Conservation (phyloP, 2,888 invertebrate genomes). For the Incurvaria masculella region DNA sequence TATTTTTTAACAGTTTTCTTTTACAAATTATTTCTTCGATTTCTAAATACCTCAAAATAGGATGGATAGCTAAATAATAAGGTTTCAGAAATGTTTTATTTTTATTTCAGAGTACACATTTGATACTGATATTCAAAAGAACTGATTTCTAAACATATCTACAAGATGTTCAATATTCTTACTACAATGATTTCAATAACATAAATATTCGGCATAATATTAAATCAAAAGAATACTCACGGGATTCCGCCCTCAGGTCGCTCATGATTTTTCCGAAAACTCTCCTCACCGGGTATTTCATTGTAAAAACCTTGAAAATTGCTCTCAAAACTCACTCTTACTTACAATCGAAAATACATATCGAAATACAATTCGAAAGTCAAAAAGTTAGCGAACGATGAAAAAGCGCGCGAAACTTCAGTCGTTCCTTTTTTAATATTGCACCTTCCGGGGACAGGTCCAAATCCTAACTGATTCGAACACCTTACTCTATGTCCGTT, state of each 20-base stretch:
- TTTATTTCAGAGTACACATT: not conserved
- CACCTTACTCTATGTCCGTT: slow-evolving; percentile 40
- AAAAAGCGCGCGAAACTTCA: no score
- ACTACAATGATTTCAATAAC: not conserved
- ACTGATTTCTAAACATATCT: not conserved
- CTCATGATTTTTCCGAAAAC: slow-evolving; percentile 26
- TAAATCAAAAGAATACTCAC: slow-evolving; percentile 26
- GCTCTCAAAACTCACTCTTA: slow-evolving; percentile 5
- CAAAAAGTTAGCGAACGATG: not conserved
- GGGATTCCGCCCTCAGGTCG: slow-evolving; percentile 28
- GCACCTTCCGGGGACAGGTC: slow-evolving; percentile 47
- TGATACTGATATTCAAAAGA: not conserved
- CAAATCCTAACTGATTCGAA: slow-evolving; percentile 37
- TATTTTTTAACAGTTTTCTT: no score
- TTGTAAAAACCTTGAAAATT: slow-evolving; percentile 20
- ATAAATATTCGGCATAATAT: slow-evolving; percentile 1
- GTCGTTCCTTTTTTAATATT: slow-evolving; percentile 16
- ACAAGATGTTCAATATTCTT: not conserved
- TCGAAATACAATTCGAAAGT: not conserved
- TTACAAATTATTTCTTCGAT: not conserved
- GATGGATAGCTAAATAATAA: slow-evolving; percentile 19
- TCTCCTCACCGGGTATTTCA: slow-evolving; percentile 44
- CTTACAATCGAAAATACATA: slow-evolving; percentile 6
- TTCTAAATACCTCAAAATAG: slow-evolving; percentile 5
- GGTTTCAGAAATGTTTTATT: not conserved